These are phyloP conservation scores for Harpalus rubripes DNA, from an alignment of 2,888 invertebrate species.

Conservation along the genomic window DNA sequence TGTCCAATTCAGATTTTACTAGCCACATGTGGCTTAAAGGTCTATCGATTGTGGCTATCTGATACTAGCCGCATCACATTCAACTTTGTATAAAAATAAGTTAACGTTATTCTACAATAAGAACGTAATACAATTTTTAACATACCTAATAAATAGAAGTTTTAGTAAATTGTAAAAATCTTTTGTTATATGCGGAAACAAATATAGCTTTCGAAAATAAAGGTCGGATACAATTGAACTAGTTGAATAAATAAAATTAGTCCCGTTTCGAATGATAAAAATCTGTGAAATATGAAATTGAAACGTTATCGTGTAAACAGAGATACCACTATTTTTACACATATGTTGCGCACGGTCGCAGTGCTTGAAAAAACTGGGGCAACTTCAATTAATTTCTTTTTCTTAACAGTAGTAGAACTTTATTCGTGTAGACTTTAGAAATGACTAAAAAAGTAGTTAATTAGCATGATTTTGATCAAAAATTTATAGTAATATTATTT, in stretches of 20 bases:
- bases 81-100: no score
- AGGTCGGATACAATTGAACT: neutral
- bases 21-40: no score
- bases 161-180: no score
- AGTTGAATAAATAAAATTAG: neutral
- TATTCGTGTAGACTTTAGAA: neutral
- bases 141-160: no score
- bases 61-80: no score
- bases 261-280: neutral
- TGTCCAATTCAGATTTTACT: no score
- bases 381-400: constrained; percentile 19
- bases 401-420: neutral
- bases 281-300: constrained; percentile 1
- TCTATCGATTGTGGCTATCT: no score
- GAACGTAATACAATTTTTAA: no score
- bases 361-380: constrained; percentile 13
- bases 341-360: neutral
- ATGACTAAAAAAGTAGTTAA: neutral
- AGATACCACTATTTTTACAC: neutral
- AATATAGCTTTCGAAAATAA: no score
- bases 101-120: no score
- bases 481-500: neutral
- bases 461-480: neutral
- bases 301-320: neutral
- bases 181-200: no score